phyloP scores from a whole-genome alignment of 2,797 vertebrate genomes.

The Pantherophis alleghaniensis region DNA sequence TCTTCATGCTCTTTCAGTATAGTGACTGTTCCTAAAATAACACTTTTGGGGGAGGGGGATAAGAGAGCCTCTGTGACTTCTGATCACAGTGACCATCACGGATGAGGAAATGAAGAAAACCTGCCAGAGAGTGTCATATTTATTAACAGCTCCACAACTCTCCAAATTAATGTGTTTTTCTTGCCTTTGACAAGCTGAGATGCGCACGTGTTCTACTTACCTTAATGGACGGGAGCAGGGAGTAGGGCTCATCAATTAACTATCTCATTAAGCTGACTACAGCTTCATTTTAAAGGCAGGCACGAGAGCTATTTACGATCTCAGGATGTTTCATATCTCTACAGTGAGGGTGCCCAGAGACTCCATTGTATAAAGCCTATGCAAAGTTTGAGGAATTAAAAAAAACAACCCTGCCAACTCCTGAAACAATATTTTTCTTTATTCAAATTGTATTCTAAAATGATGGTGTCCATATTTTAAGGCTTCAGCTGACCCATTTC shows the following conservation, averaged over 20 bases:
- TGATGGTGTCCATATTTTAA: not conserved
- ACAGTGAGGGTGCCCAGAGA: not conserved
- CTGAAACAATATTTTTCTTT: not conserved
- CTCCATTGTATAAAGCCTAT: not conserved
- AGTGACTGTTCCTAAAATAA: constrained; percentile 51
- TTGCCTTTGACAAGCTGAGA: constrained; percentile 69
- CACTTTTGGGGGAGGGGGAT: constrained; percentile 67
- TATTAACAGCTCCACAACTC: constrained; percentile 72
- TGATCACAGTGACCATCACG: constrained; percentile 73
- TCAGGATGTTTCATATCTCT: constrained; percentile 10
- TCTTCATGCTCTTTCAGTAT: constrained; percentile 66
- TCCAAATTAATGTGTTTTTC: constrained; percentile 72
- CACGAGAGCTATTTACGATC: constrained; percentile 24
- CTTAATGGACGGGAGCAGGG: constrained; percentile 69
- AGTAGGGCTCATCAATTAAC: constrained; percentile 70
- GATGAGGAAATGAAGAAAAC: constrained; percentile 74
- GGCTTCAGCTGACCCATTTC: not conserved
- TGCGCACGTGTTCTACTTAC: constrained; percentile 67
- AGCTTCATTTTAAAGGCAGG: constrained; percentile 46
- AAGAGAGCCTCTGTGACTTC: constrained; percentile 73
- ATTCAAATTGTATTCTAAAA: fast-evolving
- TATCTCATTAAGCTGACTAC: constrained; percentile 66
- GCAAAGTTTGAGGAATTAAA: not conserved
- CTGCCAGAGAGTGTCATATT: constrained; percentile 76
- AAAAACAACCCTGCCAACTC: not conserved